Evolutionary conservation across 2,888 invertebrate genomes (phyloP).

Genomic region (Cheilosia grossa): DNA sequence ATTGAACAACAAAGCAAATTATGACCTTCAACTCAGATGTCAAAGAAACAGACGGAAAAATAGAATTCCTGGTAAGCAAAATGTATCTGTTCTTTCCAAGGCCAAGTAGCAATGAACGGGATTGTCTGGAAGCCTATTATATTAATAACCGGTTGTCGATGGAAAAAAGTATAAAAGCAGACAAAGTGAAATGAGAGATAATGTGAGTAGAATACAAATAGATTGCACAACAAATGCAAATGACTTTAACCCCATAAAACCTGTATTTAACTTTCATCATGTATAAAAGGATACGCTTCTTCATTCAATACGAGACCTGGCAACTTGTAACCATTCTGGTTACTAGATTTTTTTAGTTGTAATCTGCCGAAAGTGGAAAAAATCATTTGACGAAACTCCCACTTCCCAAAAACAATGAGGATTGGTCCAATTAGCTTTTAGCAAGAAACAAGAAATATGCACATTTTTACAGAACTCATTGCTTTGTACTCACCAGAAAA

Average conservation of each 20-base stretch:
- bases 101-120: slow-evolving; percentile 9
- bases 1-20: not conserved
- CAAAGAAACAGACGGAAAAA: slow-evolving; percentile 8
- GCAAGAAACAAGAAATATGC: no score
- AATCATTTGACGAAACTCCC: no score
- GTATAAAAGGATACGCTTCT: no score
- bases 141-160: slow-evolving; percentile 16
- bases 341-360: no score
- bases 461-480: not conserved
- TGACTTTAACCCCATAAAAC: no score
- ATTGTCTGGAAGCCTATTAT: slow-evolving; percentile 10
- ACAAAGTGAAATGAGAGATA: not conserved
- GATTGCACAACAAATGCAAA: not conserved
- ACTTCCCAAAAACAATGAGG: no score
- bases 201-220: not conserved
- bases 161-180: not conserved
- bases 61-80: slow-evolving; percentile 11
- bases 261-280: no score
- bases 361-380: no score
- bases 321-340: no score
- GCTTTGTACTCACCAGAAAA: slow-evolving; percentile 93
- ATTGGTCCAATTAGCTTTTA: no score
- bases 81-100: slow-evolving; percentile 11
- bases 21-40: slow-evolving; percentile 29
- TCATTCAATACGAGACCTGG: no score